phyloP scores from a whole-genome alignment of 2,888 invertebrate species.

The Proisotoma minuta region DNA sequence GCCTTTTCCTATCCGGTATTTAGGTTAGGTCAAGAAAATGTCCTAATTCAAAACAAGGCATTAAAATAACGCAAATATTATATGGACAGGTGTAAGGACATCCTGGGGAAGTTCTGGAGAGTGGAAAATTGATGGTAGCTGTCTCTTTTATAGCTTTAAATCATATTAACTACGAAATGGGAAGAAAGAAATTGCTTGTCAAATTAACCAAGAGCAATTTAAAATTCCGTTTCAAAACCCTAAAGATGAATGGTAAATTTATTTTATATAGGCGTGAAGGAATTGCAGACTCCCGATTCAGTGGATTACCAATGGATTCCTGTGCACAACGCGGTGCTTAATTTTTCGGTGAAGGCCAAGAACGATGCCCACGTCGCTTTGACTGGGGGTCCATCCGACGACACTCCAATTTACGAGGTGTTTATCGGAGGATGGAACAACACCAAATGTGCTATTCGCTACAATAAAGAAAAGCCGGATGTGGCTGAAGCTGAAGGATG shows the following conservation, averaged over 20 bases:
- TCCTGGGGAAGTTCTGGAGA: slow-evolving; percentile 63
- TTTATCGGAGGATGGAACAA: slow-evolving; percentile 57
- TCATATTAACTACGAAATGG: no score
- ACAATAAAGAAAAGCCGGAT: slow-evolving; percentile 71
- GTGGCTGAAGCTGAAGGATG: slow-evolving; percentile 66
- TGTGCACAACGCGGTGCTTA: slow-evolving; percentile 62
- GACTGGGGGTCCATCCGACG: slow-evolving; percentile 62
- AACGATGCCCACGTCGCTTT: slow-evolving; percentile 84
- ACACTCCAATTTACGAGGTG: slow-evolving; percentile 76
- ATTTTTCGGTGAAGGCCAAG: slow-evolving; percentile 71
- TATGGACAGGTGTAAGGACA: slow-evolving; percentile 61
- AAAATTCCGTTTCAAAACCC: no score
- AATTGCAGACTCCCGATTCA: slow-evolving; percentile 71
- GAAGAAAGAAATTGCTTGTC: no score
- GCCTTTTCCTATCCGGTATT: slow-evolving; percentile 60
- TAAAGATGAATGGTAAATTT: no score
- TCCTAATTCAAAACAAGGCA: no score
- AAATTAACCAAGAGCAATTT: no score
- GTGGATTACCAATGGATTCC: slow-evolving; percentile 78
- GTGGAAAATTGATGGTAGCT: slow-evolving; percentile 56
- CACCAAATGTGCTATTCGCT: slow-evolving; percentile 53
- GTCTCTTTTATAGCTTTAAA: background rate
- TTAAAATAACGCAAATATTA: no score
- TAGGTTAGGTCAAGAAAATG: no score
- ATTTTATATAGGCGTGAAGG: slow-evolving; percentile 52